phyloP scores from a whole-genome alignment of 1,140 invertebrate species.

The Lethocerus indicus region DNA sequence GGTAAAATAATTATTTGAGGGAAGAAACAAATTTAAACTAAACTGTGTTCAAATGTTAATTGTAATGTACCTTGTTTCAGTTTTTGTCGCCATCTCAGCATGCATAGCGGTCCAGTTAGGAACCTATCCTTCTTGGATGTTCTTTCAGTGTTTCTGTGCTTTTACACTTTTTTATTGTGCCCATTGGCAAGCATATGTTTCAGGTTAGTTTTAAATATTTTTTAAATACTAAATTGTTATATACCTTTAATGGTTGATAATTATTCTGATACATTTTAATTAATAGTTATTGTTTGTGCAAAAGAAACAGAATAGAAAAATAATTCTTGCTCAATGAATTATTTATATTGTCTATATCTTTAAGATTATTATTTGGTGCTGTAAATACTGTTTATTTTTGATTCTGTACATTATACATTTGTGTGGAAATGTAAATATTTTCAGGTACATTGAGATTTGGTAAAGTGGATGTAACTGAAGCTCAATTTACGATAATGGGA shows the following conservation, averaged over 20 bases:
- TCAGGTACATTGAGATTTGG: conserved; percentile 78
- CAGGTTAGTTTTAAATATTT: conserved; percentile 35
- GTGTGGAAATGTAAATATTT: conserved; percentile 2
- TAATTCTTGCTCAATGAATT: too few relatives aligned
- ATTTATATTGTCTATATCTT: neutral
- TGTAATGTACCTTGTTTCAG: conserved; percentile 31
- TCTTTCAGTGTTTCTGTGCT: conserved; percentile 77
- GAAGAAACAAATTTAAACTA: neutral
- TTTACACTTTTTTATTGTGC: conserved; percentile 94
- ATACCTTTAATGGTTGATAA: neutral
- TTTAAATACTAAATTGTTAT: neutral
- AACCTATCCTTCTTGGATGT: conserved; percentile 79
- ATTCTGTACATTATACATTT: neutral
- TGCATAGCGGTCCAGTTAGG: conserved; percentile 86
- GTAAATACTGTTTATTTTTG: neutral
- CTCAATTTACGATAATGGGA: conserved; percentile 81
- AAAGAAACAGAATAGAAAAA: too few relatives aligned
- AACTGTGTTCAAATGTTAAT: neutral
- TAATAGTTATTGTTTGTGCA: too few relatives aligned
- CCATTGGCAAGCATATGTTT: conserved; percentile 99
- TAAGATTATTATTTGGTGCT: neutral
- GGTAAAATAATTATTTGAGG: conserved; percentile 25
- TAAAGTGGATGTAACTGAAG: conserved; percentile 94
- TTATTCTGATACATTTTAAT: neutral
- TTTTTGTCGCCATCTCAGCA: conserved; percentile 88